Evolutionary conservation across 2,113 vertebrate genomes (phyloP).

Genomic region (Mirounga angustirostris): DNA sequence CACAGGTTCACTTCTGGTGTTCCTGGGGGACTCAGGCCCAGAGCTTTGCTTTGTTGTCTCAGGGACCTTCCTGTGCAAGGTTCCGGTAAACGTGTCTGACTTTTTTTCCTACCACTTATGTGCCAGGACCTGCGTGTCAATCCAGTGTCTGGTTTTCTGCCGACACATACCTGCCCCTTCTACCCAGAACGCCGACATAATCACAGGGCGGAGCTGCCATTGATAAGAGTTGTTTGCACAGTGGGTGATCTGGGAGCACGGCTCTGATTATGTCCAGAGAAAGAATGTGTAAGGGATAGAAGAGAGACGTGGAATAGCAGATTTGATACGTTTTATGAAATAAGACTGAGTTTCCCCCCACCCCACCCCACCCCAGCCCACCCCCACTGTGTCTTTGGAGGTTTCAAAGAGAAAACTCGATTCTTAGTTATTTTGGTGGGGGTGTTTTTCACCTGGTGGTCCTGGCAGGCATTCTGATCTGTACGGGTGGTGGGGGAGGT

Average conservation of each 20-base stretch:
- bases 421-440: neutral
- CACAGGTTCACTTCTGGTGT: neutral
- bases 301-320: neutral
- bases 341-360: neutral
- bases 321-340: neutral
- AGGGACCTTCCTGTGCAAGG: neutral
- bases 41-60: neutral
- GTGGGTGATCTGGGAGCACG: slow-evolving; percentile 22
- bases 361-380: neutral
- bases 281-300: neutral
- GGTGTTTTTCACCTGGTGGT: neutral
- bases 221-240: slow-evolving; percentile 38
- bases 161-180: slow-evolving; percentile 10
- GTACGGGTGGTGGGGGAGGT: neutral
- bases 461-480: neutral
- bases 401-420: neutral
- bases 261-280: slow-evolving; percentile 21
- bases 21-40: neutral
- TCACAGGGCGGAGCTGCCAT: slow-evolving; percentile 58
- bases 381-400: neutral
- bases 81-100: neutral
- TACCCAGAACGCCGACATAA: slow-evolving; percentile 25
- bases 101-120: neutral
- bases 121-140: slow-evolving; percentile 50
- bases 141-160: slow-evolving; percentile 69